A percentile compares a stretch with the other conserved stretches of the same genome.
These are phyloP conservation scores for Romanogobio albipinnatus DNA, from an alignment of 2,113 vertebrate genomes.

Conservation along the genomic window DNA sequence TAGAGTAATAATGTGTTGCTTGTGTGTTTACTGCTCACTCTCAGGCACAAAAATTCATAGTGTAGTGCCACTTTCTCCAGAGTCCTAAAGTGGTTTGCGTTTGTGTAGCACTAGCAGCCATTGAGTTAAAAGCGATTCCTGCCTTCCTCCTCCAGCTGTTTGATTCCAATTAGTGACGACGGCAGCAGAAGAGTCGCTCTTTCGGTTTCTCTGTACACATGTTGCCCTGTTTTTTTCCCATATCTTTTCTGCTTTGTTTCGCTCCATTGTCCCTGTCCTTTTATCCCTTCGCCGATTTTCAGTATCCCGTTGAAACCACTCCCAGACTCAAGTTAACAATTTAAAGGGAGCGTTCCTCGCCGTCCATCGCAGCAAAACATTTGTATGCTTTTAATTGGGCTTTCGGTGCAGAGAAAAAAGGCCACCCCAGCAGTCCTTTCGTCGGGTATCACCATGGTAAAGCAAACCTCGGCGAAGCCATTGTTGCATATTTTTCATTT, in stretches of 20 bases:
- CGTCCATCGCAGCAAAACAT: conserved; percentile 45
- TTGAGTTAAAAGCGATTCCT: not conserved
- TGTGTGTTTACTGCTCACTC: not conserved
- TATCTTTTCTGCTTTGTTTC: conserved; percentile 26
- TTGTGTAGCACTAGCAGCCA: not conserved
- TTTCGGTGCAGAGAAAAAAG: not conserved
- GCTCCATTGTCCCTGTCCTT: conserved; percentile 18
- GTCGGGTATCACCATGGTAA: conserved; percentile 25
- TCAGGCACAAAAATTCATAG: not conserved
- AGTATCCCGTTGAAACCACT: conserved; percentile 3
- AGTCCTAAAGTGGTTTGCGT: not conserved
- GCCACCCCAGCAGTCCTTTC: not conserved
- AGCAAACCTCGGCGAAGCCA: conserved; percentile 33
- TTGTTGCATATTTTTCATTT: conserved; percentile 17
- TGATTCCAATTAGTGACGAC: not conserved
- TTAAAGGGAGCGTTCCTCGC: conserved; percentile 44
- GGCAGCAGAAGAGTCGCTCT: not conserved
- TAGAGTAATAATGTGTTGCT: not conserved
- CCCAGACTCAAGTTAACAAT: conserved; percentile 50
- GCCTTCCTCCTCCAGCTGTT: not conserved
- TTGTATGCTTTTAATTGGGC: conserved; percentile 25
- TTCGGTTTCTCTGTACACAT: not conserved
- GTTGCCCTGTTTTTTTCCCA: not conserved
- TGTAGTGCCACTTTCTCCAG: not conserved
- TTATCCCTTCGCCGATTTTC: conserved; percentile 1